phyloP scores from a whole-genome alignment of 2,888 invertebrate genomes.

The Acrocera orbiculus region DNA sequence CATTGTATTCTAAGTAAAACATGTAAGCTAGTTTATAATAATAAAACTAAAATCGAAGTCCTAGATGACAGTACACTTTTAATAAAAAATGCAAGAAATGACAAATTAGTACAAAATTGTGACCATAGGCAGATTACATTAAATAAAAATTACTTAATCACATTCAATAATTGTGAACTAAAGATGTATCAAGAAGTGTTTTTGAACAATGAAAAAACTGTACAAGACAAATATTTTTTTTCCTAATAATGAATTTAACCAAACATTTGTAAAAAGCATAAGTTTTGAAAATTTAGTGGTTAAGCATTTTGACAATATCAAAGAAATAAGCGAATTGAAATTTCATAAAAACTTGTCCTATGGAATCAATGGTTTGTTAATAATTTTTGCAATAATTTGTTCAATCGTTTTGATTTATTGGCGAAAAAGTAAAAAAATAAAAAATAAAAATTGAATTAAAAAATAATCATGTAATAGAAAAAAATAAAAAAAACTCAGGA shows the following conservation, averaged over 20 bases:
- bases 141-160: conserved; percentile 7
- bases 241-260: too few species aligned
- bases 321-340: conserved; percentile 4
- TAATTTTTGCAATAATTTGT: background rate
- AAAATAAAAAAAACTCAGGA: too few species aligned
- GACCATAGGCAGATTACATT: conserved; percentile 6
- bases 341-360: conserved; percentile 4
- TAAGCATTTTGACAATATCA: background rate
- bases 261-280: too few species aligned
- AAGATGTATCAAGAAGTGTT: conserved; percentile 7
- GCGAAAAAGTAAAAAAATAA: too few species aligned
- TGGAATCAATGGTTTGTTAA: background rate
- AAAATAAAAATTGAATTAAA: too few species aligned
- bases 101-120: conserved; percentile 7
- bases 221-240: background rate
- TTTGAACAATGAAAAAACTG: background rate
- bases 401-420: too few species aligned
- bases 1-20: conserved; percentile 3
- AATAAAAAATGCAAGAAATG: conserved; percentile 5
- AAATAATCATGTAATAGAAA: too few species aligned
- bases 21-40: conserved; percentile 1
- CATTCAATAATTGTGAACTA: conserved; percentile 8
- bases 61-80: conserved; percentile 5
- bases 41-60: too few species aligned
- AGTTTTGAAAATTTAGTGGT: background rate